Evolutionary conservation across 2,797 vertebrate genomes (phyloP).

Genomic region (Alcedo quadribrachys): DNA sequence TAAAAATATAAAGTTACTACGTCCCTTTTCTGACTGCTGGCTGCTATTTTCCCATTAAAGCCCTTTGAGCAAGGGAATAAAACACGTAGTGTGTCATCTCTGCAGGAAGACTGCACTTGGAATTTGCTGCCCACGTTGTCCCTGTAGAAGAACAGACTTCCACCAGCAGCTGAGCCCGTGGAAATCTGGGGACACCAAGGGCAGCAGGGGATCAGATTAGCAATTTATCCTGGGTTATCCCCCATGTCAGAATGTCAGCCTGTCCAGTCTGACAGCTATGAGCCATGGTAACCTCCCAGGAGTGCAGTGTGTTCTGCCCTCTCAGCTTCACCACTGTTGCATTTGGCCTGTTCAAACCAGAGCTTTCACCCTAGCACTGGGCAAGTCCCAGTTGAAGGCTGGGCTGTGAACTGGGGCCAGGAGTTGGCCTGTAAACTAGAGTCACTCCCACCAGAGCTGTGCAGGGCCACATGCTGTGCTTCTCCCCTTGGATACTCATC

Average conservation of each 20-base stretch:
- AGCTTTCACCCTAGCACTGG: neutral
- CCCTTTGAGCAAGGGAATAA: neutral
- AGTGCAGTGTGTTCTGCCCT: accelerated
- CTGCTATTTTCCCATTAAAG: neutral
- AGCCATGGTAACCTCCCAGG: neutral
- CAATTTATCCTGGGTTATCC: neutral
- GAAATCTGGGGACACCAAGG: neutral
- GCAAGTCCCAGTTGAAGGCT: neutral
- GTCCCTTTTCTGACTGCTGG: neutral
- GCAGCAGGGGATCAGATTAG: neutral
- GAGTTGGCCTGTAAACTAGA: no score
- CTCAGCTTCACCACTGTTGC: neutral
- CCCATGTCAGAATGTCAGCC: neutral
- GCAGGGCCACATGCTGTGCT: neutral
- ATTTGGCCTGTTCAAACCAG: neutral
- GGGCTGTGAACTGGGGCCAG: neutral
- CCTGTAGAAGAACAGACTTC: neutral
- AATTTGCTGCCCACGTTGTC: accelerated
- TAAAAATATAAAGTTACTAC: neutral
- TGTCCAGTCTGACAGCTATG: neutral
- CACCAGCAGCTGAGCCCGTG: neutral
- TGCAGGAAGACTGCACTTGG: neutral
- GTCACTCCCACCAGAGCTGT: neutral
- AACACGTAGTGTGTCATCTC: neutral
- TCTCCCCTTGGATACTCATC: neutral